Evolutionary conservation across 2,888 invertebrate genomes (phyloP).

Genomic region (Temnothorax unifasciatus): DNA sequence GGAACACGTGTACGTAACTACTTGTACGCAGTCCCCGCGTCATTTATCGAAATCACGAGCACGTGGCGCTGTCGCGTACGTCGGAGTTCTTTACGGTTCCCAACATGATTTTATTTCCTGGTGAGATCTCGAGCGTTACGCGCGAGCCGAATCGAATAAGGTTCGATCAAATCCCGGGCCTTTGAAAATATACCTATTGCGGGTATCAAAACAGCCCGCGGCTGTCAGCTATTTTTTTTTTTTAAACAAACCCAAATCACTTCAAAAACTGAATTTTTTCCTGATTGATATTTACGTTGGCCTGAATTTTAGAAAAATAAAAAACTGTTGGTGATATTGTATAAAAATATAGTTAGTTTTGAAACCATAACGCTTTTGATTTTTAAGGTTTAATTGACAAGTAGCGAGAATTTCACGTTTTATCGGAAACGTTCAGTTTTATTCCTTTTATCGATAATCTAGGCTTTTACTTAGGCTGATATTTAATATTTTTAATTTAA

Average conservation of each 20-base stretch:
- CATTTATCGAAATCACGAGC: slow-evolving; percentile 52
- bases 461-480: too few relatives aligned
- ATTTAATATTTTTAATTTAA: neutral
- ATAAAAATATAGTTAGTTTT: neutral
- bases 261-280: neutral
- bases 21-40: slow-evolving; percentile 35
- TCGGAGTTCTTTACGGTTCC: slow-evolving; percentile 34
- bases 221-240: neutral
- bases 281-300: neutral
- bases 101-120: slow-evolving; percentile 44
- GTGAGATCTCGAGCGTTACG: neutral
- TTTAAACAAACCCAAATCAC: neutral
- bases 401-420: neutral
- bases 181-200: neutral
- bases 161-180: slow-evolving; percentile 19
- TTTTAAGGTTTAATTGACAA: neutral
- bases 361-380: neutral
- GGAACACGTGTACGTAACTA: slow-evolving; percentile 67
- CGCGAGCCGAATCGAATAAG: slow-evolving; percentile 18
- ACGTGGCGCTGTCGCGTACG: slow-evolving; percentile 44
- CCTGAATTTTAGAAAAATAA: neutral
- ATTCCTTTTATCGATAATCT: too few relatives aligned
- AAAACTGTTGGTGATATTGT: neutral
- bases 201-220: neutral
- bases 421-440: neutral